Evolutionary conservation across 2,888 invertebrate genomes (phyloP), one percentile per base, ranked within the genome.

Genomic region (Drosophila hawaiiensis): DNA sequence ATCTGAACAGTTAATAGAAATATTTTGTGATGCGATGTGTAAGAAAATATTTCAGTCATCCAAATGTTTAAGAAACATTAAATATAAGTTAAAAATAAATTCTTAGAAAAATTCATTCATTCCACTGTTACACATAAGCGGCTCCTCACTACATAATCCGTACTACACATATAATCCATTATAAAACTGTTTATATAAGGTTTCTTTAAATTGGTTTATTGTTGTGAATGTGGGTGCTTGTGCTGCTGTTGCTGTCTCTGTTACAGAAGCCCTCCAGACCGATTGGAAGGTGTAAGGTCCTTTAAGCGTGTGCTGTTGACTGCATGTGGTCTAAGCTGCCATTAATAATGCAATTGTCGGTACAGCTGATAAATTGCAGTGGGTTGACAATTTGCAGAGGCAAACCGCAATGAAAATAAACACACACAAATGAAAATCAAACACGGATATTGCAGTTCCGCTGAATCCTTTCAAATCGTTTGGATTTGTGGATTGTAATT

Each of bases 171-270:
- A 76, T 77, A 89, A 84, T 83, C 86, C 81, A 80, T 86, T 86
- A 80, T 80, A 78, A 89, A 80, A 70, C 87, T 86, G 89, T 89
- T 84, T 84, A 79, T 73, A 78, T 89, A 82, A 78, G 90, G 89
- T 77, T 91, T 91, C 90, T 79, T 83, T 83, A 91, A 89, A 90
- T 91, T 90, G 90, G 80, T 83, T 86, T 83, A 84, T 84, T 89
- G 84, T 90, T 78, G 74, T 68, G 73, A 35, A n/a, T 59, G 55
- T 67, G 70, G 49, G 16, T 41, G 33, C 56, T 52, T 14, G 2
- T 62, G 31, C 22, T 50, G 39, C 39, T 50, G 12, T 39, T 52
- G 25, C 33, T 64, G 66, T 59, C 62, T 50, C 31, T 55, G 39
- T 22, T 22, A 5, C 29, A 12, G n/a, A 22, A 25, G n/a, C 16